Evolutionary conservation across 2,113 vertebrate species (phyloP).

Genomic region (Oplegnathus fasciatus): DNA sequence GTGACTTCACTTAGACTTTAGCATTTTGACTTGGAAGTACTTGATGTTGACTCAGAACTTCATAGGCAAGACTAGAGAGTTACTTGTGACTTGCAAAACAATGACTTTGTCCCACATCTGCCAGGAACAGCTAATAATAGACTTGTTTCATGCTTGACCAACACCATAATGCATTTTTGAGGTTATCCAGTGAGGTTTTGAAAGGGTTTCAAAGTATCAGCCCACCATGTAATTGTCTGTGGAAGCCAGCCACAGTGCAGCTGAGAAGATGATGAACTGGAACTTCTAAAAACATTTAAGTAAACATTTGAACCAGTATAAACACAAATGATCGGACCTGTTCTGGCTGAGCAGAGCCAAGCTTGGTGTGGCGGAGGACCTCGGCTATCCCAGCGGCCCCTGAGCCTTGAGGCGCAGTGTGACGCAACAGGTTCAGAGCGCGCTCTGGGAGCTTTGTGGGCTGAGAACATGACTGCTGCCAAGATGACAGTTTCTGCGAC

Average conservation of each 20-base stretch:
- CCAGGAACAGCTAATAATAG: not conserved
- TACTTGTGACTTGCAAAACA: not conserved
- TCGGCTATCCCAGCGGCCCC: conserved; percentile 84
- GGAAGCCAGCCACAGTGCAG: not conserved
- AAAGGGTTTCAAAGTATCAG: not conserved
- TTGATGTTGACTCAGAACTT: conserved; percentile 1
- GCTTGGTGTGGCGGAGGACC: conserved; percentile 83
- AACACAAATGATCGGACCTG: conserved; percentile 70
- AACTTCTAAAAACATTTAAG: not conserved
- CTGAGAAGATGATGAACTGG: not conserved
- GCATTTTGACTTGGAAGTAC: not conserved
- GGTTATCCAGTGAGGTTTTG: conserved; percentile 1
- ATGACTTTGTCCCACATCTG: not conserved
- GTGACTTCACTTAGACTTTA: not conserved
- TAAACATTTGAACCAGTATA: not conserved
- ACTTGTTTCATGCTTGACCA: not conserved
- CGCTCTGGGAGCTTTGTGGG: conserved; percentile 89
- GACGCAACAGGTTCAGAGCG: conserved; percentile 87
- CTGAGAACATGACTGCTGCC: conserved; percentile 88
- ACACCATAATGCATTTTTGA: not conserved
- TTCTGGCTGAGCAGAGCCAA: conserved; percentile 79
- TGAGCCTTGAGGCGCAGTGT: conserved; percentile 84
- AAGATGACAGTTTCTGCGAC: conserved; percentile 87
- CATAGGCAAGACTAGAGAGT: not conserved
- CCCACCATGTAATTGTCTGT: not conserved